Conservation (phyloP, 2,797 vertebrate species). For the Ptychobarbus kaznakovi region DNA sequence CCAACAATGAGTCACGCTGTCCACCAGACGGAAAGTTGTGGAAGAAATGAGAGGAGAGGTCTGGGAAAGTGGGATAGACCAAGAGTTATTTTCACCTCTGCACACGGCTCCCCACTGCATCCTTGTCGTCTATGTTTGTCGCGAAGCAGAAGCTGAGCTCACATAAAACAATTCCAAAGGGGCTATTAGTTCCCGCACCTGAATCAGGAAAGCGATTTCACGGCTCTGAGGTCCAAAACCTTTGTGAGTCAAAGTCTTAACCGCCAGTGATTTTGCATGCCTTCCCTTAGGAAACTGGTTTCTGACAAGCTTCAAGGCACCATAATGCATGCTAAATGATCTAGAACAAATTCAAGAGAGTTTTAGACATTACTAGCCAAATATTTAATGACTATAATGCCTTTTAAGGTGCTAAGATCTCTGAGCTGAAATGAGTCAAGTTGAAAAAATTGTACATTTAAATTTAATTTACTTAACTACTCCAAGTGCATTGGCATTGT, state of each 20-base stretch:
- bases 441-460: conserved; percentile 1
- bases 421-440: conserved; percentile 4
- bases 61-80: not conserved
- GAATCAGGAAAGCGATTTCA: not conserved
- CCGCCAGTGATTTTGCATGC: conserved; percentile 1
- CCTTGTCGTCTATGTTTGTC: not conserved
- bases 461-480: conserved; percentile 2
- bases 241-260: not conserved
- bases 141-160: not conserved
- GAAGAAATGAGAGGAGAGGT: conserved; percentile 12
- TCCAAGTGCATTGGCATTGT: not conserved
- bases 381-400: conserved; percentile 12
- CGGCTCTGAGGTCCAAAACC: not conserved
- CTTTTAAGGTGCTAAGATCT: not conserved
- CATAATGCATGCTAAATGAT: conserved; percentile 27
- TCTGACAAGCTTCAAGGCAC: not conserved
- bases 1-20: conserved; percentile 33
- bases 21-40: conserved; percentile 5
- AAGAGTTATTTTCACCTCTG: conserved; percentile 47
- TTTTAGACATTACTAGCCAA: not conserved
- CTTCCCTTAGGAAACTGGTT: conserved; percentile 3
- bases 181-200: conserved; percentile 15
- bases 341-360: conserved; percentile 25
- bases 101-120: not conserved
- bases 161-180: not conserved